Evolutionary conservation across 2,113 vertebrate species (phyloP).

Genomic region (Ranitomeya variabilis): DNA sequence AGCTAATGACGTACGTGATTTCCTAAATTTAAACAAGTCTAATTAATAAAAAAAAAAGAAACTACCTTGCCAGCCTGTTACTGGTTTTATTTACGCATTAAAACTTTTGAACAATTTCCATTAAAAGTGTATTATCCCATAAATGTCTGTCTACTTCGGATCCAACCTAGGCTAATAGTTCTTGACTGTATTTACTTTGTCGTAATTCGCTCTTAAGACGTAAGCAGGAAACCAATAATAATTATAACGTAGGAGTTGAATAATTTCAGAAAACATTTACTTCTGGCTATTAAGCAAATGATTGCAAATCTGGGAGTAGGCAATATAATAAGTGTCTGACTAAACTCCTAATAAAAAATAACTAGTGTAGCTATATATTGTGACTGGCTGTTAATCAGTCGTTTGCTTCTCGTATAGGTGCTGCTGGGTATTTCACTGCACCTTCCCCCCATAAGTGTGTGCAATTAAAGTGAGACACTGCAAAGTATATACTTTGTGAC

Average conservation of each 20-base stretch:
- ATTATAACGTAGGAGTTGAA: neutral
- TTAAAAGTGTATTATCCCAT: slow-evolving; percentile 22
- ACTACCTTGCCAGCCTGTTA: neutral
- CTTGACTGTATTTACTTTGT: slow-evolving; percentile 23
- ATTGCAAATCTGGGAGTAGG: neutral
- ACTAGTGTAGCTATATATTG: neutral
- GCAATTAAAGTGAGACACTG: neutral
- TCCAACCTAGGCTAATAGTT: neutral
- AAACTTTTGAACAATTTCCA: slow-evolving; percentile 14
- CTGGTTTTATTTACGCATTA: neutral
- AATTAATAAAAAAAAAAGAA: neutral
- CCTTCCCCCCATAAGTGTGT: neutral
- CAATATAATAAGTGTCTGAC: neutral
- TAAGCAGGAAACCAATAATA: slow-evolving; percentile 28
- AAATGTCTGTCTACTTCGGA: slow-evolving; percentile 18
- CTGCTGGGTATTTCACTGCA: neutral
- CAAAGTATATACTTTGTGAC: neutral
- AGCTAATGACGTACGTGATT: neutral
- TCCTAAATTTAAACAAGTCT: neutral
- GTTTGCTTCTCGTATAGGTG: neutral
- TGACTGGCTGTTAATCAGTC: neutral
- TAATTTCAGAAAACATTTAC: slow-evolving; percentile 30
- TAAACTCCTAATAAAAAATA: slow-evolving; percentile 30
- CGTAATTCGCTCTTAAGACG: slow-evolving; percentile 38
- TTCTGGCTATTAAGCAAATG: slow-evolving; percentile 25